Base-by-base conservation (phyloP, 2,797 vertebrate species). In the Discoglossus pictus region DNA sequence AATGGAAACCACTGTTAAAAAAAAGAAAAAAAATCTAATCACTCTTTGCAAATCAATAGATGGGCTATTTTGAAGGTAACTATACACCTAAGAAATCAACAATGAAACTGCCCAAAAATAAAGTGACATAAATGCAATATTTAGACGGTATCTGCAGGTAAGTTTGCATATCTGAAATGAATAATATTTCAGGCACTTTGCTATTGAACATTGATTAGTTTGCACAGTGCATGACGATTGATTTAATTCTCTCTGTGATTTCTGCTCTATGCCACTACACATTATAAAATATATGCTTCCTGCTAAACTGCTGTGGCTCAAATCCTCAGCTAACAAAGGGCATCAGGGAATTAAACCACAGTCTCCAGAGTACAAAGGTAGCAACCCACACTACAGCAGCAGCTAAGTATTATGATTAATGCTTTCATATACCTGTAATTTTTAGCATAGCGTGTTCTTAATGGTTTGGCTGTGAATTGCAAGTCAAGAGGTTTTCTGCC, bases 341-440 rank as follows among this genome's bases (percentile, higher is more conserved):
- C 68, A 80, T 38, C 48, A 64, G 51, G 51, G 73, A 70, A 42
- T 74, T 51, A 62, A 76, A 77, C 75, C 74, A 72, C 44, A 70
- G 56, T 54, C 77, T 76, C 68, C 1, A 6, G 39, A 76, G 75
- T 61, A 64, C 40, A 56, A 62, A 74, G 73, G 46, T 44, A 67
- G 73, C 63, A 81, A 74, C 72, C 44, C 61, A 72, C 10, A 53
- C 52, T 72, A 59, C 58, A 12, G 50, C 56, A 79, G 70, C 1
- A 59, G 44, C 15, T 58, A 75, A 79, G 61, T 63, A 71, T 64
- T 80, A 81, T 64, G 59, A 75, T 73, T 79, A 79, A 74, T 77
- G 75, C 43, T 74, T 53, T 11, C 1, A 76, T 77, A 81, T 66
- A 78, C 47, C 55, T 82, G 21, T 34, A 66, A 72, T 70, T 68